Evolutionary conservation across 2,888 invertebrate species (phyloP).

Genomic region (Miltochrista miniata): DNA sequence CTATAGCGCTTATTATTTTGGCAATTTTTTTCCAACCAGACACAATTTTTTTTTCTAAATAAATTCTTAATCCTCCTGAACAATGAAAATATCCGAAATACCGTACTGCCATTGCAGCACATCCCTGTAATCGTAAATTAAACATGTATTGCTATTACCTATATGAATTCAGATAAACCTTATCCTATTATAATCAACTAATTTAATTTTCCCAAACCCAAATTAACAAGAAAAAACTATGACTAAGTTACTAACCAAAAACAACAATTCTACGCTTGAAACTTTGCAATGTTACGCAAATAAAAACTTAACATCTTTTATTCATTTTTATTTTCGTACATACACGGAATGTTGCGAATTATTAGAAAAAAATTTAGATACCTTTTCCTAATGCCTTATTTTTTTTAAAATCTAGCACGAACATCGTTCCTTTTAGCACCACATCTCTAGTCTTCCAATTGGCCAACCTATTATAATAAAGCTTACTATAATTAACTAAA

Average conservation of each 20-base stretch:
- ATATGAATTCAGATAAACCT: slow-evolving; percentile 81
- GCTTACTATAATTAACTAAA: slow-evolving; percentile 75
- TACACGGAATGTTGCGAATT: slow-evolving; percentile 78
- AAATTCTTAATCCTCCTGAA: slow-evolving; percentile 61
- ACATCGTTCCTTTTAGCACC: slow-evolving; percentile 80
- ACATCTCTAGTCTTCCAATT: slow-evolving; percentile 82
- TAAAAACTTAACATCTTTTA: slow-evolving; percentile 78
- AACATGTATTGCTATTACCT: slow-evolving; percentile 74
- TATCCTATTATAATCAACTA: slow-evolving; percentile 76
- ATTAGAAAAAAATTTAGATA: slow-evolving; percentile 51
- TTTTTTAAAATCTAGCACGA: slow-evolving; percentile 58
- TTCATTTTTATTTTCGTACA: slow-evolving; percentile 43
- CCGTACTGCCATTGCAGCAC: slow-evolving; percentile 76
- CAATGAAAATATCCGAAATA: slow-evolving; percentile 57
- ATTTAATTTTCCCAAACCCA: slow-evolving; percentile 81
- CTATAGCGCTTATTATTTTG: slow-evolving; percentile 83
- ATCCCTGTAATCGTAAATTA: slow-evolving; percentile 81
- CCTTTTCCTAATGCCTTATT: slow-evolving; percentile 49
- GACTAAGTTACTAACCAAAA: slow-evolving; percentile 76
- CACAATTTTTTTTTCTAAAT: slow-evolving; percentile 59
- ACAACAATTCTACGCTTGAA: slow-evolving; percentile 77
- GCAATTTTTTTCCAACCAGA: slow-evolving; percentile 61
- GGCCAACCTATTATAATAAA: slow-evolving; percentile 75
- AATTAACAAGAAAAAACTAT: slow-evolving; percentile 79
- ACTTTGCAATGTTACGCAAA: slow-evolving; percentile 77